Conservation (phyloP, 2,797 vertebrate species). For the Poecilia picta region DNA sequence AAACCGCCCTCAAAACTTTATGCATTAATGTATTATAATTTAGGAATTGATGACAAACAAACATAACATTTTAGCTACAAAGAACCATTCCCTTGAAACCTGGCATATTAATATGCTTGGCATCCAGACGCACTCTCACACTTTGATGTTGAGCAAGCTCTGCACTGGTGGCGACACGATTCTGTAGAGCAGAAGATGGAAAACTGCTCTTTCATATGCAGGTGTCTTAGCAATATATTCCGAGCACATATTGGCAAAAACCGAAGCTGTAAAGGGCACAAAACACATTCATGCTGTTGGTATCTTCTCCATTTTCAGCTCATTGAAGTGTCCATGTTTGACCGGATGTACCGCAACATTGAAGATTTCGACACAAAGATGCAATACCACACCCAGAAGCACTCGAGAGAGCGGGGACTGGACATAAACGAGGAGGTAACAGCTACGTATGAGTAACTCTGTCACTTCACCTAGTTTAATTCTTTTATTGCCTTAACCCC, state of each 20-base stretch:
- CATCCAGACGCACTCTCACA: background rate
- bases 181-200: background rate
- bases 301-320: conserved; percentile 57
- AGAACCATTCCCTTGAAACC: background rate
- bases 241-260: background rate
- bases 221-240: background rate
- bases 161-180: background rate
- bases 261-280: background rate
- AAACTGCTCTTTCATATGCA: background rate
- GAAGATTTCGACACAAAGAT: conserved; percentile 81
- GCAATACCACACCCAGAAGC: conserved; percentile 84
- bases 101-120: background rate
- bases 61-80: background rate
- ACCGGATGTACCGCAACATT: conserved; percentile 78
- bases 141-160: background rate
- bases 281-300: background rate
- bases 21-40: background rate
- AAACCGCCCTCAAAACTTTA: background rate
- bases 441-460: background rate
- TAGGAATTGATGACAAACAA: background rate
- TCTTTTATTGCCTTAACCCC: too few species aligned
- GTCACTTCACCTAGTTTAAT: background rate
- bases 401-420: conserved; percentile 80
- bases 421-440: conserved; percentile 85
- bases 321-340: conserved; percentile 78